A percentile compares a stretch with the other conserved stretches of the same genome.
Conservation (phyloP, 1,140 invertebrate species). For the Dendroctonus ponderosae region DNA sequence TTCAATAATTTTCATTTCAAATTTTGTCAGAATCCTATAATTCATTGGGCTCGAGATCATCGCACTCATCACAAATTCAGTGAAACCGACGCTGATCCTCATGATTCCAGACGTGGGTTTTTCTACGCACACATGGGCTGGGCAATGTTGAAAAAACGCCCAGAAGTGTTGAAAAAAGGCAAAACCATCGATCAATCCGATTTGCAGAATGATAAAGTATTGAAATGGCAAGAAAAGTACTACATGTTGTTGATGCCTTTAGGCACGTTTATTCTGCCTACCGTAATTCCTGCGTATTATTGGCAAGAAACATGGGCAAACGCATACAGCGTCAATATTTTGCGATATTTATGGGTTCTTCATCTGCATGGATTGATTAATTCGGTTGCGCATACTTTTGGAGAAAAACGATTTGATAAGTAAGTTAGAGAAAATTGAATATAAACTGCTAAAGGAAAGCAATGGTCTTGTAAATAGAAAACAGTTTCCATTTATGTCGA, state of each 20-base stretch:
- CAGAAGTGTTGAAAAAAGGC: slow-evolving; percentile 62
- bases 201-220: slow-evolving; percentile 61
- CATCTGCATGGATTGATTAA: slow-evolving; percentile 96
- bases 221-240: slow-evolving; percentile 62
- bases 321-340: slow-evolving; percentile 79
- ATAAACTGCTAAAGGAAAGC: too few species aligned
- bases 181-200: slow-evolving; percentile 62
- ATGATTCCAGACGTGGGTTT: slow-evolving; percentile 75
- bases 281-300: slow-evolving; percentile 73
- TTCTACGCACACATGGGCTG: slow-evolving; percentile 72
- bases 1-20: neutral
- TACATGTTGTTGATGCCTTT: slow-evolving; percentile 80
- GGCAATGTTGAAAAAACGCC: slow-evolving; percentile 66
- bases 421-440: slow-evolving; percentile 45
- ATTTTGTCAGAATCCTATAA: slow-evolving; percentile 62
- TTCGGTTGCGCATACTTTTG: slow-evolving; percentile 90
- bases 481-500: too few species aligned
- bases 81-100: slow-evolving; percentile 54
- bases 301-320: slow-evolving; percentile 82
- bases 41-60: slow-evolving; percentile 80
- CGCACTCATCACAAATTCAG: slow-evolving; percentile 87
- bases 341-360: slow-evolving; percentile 82
- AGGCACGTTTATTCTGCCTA: slow-evolving; percentile 83
- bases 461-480: too few species aligned
- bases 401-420: slow-evolving; percentile 88